Conservation (phyloP, 2,113 vertebrate species). For the Urocolius indicus region DNA sequence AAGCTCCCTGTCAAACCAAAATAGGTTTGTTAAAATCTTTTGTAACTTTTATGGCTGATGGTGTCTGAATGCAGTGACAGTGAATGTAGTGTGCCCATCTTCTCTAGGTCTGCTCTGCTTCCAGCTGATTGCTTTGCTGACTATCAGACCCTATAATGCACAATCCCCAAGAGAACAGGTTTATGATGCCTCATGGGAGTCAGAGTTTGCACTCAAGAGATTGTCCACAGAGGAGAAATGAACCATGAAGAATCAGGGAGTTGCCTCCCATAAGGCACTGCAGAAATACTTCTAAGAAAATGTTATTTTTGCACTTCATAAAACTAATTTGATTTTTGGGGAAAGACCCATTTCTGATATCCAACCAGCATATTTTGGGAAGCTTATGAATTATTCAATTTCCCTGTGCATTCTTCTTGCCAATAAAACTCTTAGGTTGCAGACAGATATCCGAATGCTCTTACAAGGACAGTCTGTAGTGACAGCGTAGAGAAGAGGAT, state of each 20-base stretch:
- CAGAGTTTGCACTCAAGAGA: neutral
- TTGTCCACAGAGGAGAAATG: neutral
- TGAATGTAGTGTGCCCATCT: neutral
- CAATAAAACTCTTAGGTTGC: slow-evolving; percentile 42
- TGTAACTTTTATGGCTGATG: neutral
- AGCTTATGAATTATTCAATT: slow-evolving; percentile 22
- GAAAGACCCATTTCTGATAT: neutral
- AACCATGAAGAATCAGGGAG: neutral
- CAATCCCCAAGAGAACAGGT: neutral
- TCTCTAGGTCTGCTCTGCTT: neutral
- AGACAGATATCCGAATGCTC: neutral
- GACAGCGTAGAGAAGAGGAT: neutral
- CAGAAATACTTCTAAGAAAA: neutral
- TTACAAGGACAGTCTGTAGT: neutral
- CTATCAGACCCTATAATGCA: neutral
- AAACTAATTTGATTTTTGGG: neutral
- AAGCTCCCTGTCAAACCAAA: neutral
- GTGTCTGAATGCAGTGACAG: neutral
- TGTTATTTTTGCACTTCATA: neutral
- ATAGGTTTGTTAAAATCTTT: neutral
- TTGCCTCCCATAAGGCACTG: neutral
- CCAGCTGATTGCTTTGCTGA: neutral
- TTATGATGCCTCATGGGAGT: neutral
- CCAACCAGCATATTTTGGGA: neutral
- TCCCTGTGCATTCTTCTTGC: slow-evolving; percentile 8